Percentiles rank a stretch among this genome's conserved stretches.
phyloP scores from a whole-genome alignment of 2,113 vertebrate species.

The Mobula birostris region DNA sequence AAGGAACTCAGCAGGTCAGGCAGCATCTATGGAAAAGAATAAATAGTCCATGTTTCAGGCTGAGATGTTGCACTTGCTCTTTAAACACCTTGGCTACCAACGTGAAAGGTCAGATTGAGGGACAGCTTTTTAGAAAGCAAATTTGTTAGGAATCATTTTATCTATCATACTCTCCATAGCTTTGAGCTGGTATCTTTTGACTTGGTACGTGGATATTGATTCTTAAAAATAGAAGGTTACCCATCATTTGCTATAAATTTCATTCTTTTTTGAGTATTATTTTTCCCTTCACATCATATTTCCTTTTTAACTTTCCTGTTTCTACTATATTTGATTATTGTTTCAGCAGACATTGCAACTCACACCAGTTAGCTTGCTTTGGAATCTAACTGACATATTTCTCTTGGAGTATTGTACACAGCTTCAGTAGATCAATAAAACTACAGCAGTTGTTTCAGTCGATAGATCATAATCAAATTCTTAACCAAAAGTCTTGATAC shows the following conservation, averaged over 20 bases:
- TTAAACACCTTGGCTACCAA: neutral
- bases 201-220: neutral
- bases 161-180: neutral
- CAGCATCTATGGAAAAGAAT: too few species aligned
- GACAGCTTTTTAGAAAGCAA: neutral
- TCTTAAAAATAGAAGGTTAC: neutral
- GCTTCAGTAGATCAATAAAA: neutral
- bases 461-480: constrained; percentile 28
- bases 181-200: neutral
- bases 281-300: constrained; percentile 1
- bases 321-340: constrained; percentile 6
- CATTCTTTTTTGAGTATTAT: neutral
- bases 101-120: neutral
- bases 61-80: too few species aligned
- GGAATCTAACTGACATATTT: constrained; percentile 7
- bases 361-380: neutral
- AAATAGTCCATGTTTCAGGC: too few species aligned
- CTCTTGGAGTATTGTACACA: neutral
- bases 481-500: neutral
- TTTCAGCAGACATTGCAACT: neutral
- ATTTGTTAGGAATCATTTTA: neutral
- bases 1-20: too few species aligned
- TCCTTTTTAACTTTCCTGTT: neutral
- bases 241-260: neutral
- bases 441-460: constrained; percentile 13